A percentile compares a stretch with the other conserved stretches of the same genome.
Evolutionary conservation across 2,888 invertebrate species (phyloP).

Genomic region (Volucella inflata): DNA sequence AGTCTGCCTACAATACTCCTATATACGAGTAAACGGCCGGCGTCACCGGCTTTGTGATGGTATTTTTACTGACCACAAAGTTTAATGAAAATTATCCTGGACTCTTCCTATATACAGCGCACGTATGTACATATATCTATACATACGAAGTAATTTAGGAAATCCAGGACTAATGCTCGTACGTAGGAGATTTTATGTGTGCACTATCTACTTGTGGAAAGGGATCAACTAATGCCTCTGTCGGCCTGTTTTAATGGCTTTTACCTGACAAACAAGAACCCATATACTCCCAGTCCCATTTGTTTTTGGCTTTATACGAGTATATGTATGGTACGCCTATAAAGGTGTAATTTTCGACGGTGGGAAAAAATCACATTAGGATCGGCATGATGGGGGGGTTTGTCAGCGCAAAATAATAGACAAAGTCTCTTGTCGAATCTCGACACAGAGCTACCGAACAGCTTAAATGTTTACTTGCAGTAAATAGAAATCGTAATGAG

Average conservation of each 20-base stretch:
- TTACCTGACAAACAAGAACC: conserved; percentile 66
- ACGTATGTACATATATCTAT: background rate
- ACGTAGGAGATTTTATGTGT: conserved; percentile 21
- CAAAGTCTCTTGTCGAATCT: conserved; percentile 53
- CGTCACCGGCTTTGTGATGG: conserved; percentile 38
- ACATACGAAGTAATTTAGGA: conserved; percentile 40
- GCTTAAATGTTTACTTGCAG: conserved; percentile 48
- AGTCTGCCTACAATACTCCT: conserved; percentile 6
- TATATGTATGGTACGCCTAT: conserved; percentile 65
- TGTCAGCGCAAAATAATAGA: conserved; percentile 60
- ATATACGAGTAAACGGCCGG: conserved; percentile 9
- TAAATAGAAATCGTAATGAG: conserved; percentile 65
- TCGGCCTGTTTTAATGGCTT: conserved; percentile 64
- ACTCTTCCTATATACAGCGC: conserved; percentile 34
- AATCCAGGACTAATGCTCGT: conserved; percentile 56
- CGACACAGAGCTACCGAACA: conserved; percentile 47
- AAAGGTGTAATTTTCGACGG: conserved; percentile 70
- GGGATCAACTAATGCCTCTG: conserved; percentile 45
- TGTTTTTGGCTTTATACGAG: no score
- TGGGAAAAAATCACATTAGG: conserved; percentile 60
- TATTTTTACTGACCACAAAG: conserved; percentile 74
- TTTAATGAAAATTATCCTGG: conserved; percentile 72
- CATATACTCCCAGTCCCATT: no score
- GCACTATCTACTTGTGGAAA: conserved; percentile 7
- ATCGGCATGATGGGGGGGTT: conserved; percentile 29